These are phyloP conservation scores for Typhlomys cinereus DNA, from an alignment of 2,113 vertebrate genomes.

Conservation along the genomic window DNA sequence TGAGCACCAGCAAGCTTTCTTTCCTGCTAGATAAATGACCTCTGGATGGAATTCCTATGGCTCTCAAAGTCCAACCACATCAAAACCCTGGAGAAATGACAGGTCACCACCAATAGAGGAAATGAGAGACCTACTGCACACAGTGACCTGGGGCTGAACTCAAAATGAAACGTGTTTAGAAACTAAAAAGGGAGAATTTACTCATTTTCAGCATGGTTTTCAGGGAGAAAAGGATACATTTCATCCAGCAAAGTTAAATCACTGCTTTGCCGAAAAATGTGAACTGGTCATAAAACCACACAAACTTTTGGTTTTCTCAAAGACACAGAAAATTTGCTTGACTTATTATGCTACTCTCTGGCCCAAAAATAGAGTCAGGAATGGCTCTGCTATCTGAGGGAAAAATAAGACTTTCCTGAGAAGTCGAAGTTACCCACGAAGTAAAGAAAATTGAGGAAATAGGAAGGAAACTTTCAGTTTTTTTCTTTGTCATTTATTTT, in stretches of 20 bases:
- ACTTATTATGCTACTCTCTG: background rate
- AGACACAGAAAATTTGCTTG: background rate
- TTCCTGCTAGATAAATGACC: constrained; percentile 41
- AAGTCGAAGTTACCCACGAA: constrained; percentile 7
- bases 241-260: constrained; percentile 13
- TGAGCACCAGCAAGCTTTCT: constrained; percentile 14
- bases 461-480: too few species aligned
- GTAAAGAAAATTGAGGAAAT: constrained; percentile 15
- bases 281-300: constrained; percentile 12
- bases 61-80: constrained; percentile 62
- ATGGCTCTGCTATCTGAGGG: background rate
- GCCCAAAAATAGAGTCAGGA: background rate
- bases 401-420: constrained; percentile 7
- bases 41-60: constrained; percentile 64
- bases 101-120: constrained; percentile 44
- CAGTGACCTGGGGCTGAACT: constrained; percentile 59
- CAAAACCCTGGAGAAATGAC: constrained; percentile 63
- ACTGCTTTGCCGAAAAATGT: constrained; percentile 24
- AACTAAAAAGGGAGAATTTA: constrained; percentile 37
- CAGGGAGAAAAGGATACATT: background rate
- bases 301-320: background rate
- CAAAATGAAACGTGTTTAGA: constrained; percentile 43
- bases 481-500: too few species aligned
- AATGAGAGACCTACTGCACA: constrained; percentile 13
- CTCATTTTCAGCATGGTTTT: background rate